Percentiles rank a stretch among this genome's conserved stretches.
These are phyloP conservation scores for Dreissena rostriformis DNA, from an alignment of 1,140 invertebrate species.

Conservation along the genomic window DNA sequence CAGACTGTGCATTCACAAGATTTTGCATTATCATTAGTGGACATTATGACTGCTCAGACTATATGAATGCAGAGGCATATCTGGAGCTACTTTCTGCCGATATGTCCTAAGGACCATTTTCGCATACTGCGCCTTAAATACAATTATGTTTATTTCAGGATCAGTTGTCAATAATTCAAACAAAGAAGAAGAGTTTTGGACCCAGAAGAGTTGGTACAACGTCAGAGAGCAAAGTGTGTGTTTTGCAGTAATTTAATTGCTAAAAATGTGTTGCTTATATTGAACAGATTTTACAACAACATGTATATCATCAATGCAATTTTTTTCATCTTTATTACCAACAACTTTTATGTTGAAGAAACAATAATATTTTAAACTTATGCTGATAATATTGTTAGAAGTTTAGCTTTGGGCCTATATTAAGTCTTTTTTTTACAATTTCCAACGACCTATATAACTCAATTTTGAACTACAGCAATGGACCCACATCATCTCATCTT, in stretches of 20 bases:
- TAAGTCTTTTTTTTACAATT: no score
- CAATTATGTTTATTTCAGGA: conserved; percentile 44
- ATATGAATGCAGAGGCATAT: background rate
- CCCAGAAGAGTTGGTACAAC: conserved; percentile 12
- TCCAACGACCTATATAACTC: no score
- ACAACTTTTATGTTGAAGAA: no score
- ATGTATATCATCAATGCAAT: no score
- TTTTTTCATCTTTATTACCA: no score
- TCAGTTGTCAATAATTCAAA: conserved; percentile 25
- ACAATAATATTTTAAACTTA: no score
- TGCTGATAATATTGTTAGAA: no score
- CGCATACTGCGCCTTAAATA: background rate
- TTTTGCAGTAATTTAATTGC: conserved; percentile 52
- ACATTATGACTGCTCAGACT: background rate
- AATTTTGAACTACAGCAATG: no score
- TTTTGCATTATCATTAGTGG: background rate
- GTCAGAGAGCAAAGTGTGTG: conserved; percentile 62
- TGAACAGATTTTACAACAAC: no score
- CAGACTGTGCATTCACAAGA: background rate
- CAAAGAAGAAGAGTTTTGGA: background rate
- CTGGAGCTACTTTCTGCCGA: background rate
- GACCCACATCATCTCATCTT: no score
- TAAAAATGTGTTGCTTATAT: no score
- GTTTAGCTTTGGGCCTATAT: no score
- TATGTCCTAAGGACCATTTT: background rate